Base-by-base conservation (phyloP, 2,888 invertebrate species). In the Lycia hirtaria region DNA sequence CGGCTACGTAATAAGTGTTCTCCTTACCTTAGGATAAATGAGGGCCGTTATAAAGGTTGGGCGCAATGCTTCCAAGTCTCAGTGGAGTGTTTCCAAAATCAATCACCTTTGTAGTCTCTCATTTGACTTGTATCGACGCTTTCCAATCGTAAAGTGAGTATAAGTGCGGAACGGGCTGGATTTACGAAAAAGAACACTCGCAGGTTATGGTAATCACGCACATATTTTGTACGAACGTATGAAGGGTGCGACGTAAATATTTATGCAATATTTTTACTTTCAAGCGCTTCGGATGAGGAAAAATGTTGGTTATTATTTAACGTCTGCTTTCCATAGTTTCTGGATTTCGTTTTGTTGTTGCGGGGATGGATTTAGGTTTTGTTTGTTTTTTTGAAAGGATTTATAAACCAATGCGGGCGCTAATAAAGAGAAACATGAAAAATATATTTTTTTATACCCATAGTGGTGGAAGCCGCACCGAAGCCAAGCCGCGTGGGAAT, bases 21-120 rank as follows among this genome's bases (percentile, higher is more conserved):
- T 56, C 57, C 64, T 60, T 65, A 66, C 72, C 65, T 70, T 63
- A 56, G 60, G 65, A 71, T 68, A 69, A 76, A 78, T 76, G 72
- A 68, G 51, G 48, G 58, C 68, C 73, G 69, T 80, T 78, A 75
- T 57, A 67, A 58, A 65, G 71, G 72, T 71, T 66, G 62, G 62
- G 53, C 54, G 57, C 70, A 67, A 79, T 77, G 67, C 67, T 68
- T 78, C 68, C 65, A 62, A 69, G 75, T 76, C 75, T 65, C 60
- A 58, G 50, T 55, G 55, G 66, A 68, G 65, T 66, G 66, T 70
- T 68, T 66, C 57, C 58, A 48, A 64, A 69, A 76, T 79, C 78
- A 72, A 78, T 80, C 78, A 69, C 67, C 66, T 68, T 59, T 53
- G 37, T 60, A 61, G 60, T 64, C 52, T 56, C 62, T 60, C 63